Base-by-base conservation (phyloP, 2,888 invertebrate genomes). In the Platycheirus rosarum region DNA sequence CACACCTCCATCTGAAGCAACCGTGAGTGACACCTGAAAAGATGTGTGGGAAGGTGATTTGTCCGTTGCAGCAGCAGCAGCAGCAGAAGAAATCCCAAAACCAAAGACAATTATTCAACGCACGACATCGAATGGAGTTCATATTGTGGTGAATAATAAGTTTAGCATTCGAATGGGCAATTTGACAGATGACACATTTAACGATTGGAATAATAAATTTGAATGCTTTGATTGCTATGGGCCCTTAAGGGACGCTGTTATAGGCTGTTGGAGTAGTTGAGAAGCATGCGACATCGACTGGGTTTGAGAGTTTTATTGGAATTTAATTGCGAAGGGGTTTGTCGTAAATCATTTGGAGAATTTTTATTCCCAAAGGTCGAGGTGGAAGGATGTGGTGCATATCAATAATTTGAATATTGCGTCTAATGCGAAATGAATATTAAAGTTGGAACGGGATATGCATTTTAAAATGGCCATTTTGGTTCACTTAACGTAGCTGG, bases 121-220 rank as follows among this genome's bases (percentile, higher is more conserved):
- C 77, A 82, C 82, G 82, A 60, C 40, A 57, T 55, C 71, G 66
- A 77, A 77, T 77, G 66, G 60, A 62, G 76, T 77, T 62, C 77
- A 71, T 71, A 77, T 73, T 82, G 82, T 65, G 63, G 77, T 82
- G 82, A 82, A 82, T 82, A 82, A 82, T 82, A 82, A 82, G 77
- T 82, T 82, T 71, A 77, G 51, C 77, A 62, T 77, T 82, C 55
- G 82, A 37, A 55, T 82, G 77, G 57, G 71, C 70, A 32, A 40
- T 48, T 46, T 82, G 82, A 82, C 82, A 82, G 82, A 82, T 82
- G 82, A 77, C 77, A 82, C 70, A 82, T 82, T 77, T 62, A 73
- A 63, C 77, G 82, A 77, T 73, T 77, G 77, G 82, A 82, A 82
- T 82, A 82, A 82, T 82, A 82, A 82, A 82, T 77, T 77, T 77